Conservation (phyloP, 2,113 vertebrate genomes). For the Circaetus gallicus region DNA sequence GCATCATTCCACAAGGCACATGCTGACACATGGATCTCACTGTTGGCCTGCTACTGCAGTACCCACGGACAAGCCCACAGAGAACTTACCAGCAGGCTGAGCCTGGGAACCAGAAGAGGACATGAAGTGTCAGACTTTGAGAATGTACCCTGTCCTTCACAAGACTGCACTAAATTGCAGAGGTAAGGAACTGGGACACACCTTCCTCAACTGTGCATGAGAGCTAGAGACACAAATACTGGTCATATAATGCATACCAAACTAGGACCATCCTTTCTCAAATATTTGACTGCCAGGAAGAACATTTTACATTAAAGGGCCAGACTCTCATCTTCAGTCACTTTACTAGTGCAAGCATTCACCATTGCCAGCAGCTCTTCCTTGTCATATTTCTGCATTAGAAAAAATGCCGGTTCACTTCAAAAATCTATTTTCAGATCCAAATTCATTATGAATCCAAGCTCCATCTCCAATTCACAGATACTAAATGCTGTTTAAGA, state of each 20-base stretch:
- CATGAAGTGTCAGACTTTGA: not conserved
- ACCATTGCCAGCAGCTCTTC: not conserved
- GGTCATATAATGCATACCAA: not conserved
- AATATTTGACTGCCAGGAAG: not conserved
- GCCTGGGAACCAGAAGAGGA: not conserved
- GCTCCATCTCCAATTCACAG: not conserved
- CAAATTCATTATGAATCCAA: not conserved
- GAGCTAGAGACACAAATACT: not conserved
- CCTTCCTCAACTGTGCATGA: not conserved
- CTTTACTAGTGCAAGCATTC: not conserved
- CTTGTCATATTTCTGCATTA: not conserved
- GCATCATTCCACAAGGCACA: not conserved
- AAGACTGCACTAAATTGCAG: not conserved
- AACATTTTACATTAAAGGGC: not conserved
- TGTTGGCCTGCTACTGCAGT: not conserved
- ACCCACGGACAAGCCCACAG: rapidly evolving
- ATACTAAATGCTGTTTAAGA: not conserved
- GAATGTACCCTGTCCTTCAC: not conserved
- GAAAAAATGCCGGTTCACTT: not conserved
- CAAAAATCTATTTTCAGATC: not conserved
- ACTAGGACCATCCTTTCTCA: not conserved
- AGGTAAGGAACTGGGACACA: not conserved
- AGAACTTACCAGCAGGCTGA: not conserved
- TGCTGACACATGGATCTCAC: not conserved
- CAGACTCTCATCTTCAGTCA: not conserved